Conservation (phyloP, 2,113 vertebrate species). For the Platysternon megacephalum region DNA sequence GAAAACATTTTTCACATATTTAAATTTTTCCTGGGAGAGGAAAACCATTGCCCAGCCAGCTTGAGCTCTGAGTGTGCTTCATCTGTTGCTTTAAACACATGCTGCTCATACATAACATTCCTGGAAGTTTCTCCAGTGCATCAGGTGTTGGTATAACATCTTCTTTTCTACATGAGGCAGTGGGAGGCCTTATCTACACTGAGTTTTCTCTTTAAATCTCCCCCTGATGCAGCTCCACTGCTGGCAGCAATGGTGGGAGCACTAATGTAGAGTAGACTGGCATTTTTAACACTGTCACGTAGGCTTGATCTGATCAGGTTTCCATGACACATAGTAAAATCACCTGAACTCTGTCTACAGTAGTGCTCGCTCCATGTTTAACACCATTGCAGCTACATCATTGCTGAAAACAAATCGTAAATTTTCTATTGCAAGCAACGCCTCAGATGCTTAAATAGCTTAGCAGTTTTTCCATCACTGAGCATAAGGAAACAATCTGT, state of each 20-base stretch:
- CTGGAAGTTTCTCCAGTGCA: neutral
- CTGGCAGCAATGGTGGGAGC: neutral
- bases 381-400: neutral
- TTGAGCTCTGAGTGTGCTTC: neutral
- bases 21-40: neutral
- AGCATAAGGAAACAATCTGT: neutral
- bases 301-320: neutral
- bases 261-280: neutral
- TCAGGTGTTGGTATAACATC: neutral
- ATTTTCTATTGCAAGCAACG: neutral
- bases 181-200: neutral
- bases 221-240: fast-evolving
- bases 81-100: neutral
- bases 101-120: neutral
- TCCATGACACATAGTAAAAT: neutral
- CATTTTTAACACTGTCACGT: fast-evolving
- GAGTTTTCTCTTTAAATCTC: neutral
- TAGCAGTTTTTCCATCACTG: fast-evolving
- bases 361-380: neutral
- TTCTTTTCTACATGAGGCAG: neutral
- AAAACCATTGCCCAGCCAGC: neutral
- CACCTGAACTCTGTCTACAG: neutral
- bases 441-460: neutral
- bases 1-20: neutral
- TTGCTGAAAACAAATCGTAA: neutral